Evolutionary conservation across 1,140 invertebrate genomes (phyloP), one percentile per base, ranked within the genome.

Genomic region (Cheumatopsyche charites): DNA sequence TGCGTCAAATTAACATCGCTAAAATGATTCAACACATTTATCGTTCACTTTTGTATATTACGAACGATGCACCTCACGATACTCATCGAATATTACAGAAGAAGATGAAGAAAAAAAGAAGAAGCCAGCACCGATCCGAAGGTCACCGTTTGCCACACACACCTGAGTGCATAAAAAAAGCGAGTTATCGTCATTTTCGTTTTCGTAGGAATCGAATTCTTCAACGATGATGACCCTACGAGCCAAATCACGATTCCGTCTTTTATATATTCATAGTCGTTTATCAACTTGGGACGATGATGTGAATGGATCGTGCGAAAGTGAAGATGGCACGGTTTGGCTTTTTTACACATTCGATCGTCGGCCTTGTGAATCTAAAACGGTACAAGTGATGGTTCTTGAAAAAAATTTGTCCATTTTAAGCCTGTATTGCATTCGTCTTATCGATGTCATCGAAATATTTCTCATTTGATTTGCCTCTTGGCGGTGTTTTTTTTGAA

Each of bases 251-350:
- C 19, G 47, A 52, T 52, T 52, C 6, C 19, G 9, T 4, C 3
- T 36, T 4, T 36, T 36, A 36, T 9, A 36, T n/a, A n/a, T n/a
- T 36, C 29, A 9, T 36, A 36, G 3, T 3, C 3, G 9, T 36
- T 4, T 36, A 3, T 47, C 3, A 58, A 58, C 12, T 25, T 6
- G 21, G 21, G 21, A 49, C 49, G 49, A 52, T 11, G 49, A 52
- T 9, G 13, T 21, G 42, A 41, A 63, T 45, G 62, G 21, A 23
- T 23, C 29, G 13, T 49, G 63, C 23, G 63, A 67, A 67, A 67
- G 63, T 67, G 63, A 67, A 67, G 42, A 67, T 21, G 63, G 49
- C 63, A 41, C 21, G 63, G 63, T 62, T 15, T 47, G 2, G 15
- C 21, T 15, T 67, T 67, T 67, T 67, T 49, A n/a, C n/a, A n/a